phyloP scores from a whole-genome alignment of 2,113 vertebrate species.

The Platysternon megacephalum region DNA sequence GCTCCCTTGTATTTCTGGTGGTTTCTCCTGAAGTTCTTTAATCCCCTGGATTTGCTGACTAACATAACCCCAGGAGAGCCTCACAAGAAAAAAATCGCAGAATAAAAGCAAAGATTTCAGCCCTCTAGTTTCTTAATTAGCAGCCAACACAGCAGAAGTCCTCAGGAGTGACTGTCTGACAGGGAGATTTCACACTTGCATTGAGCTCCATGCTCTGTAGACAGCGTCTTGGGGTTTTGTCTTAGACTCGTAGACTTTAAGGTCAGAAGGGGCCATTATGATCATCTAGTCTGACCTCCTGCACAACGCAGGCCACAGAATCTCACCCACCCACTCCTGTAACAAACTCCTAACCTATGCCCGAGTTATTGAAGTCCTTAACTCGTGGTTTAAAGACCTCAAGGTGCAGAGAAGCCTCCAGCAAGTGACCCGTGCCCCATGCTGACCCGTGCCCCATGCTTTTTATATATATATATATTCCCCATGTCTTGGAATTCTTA shows the following conservation, averaged over 20 bases:
- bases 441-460: too few relatives aligned
- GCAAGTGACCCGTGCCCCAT: too few relatives aligned
- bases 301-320: too few relatives aligned
- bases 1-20: conserved; percentile 23
- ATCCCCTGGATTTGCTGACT: conserved; percentile 29
- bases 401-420: too few relatives aligned
- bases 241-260: too few relatives aligned
- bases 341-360: too few relatives aligned
- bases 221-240: background rate
- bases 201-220: background rate
- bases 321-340: too few relatives aligned
- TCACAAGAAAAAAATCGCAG: conserved; percentile 14
- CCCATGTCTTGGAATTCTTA: background rate
- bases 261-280: too few relatives aligned
- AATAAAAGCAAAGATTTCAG: conserved; percentile 38
- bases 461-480: background rate
- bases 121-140: conserved; percentile 34
- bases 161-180: background rate
- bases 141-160: background rate
- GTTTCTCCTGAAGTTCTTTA: conserved; percentile 23
- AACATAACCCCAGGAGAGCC: conserved; percentile 5
- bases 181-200: rapidly evolving
- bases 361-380: too few relatives aligned
- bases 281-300: too few relatives aligned
- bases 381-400: too few relatives aligned